Evolutionary conservation across 2,888 invertebrate genomes (phyloP), one percentile per base, ranked within the genome.

Genomic region (Apamea anceps): DNA sequence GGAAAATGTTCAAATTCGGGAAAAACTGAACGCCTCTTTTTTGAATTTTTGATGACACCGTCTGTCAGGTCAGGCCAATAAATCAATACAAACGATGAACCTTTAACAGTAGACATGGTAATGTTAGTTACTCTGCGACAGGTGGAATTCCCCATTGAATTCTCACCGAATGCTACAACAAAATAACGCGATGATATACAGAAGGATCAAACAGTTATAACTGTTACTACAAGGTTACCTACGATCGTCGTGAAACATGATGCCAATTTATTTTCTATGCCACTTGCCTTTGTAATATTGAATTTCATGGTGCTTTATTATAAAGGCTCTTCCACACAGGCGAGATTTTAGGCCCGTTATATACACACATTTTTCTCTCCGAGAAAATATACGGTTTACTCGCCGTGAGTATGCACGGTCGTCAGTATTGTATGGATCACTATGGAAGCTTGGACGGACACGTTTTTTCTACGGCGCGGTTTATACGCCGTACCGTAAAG

Each of bases 51-150:
- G 28, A 15, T 62, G 62, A 28, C 62, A 28, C 37, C 15, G 62
- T 28, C 15, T 6, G 15, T 62, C n/a, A 6, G 28, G 62, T 28
- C 28, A 28, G 13, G 13, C n/a, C 4, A 60, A 15, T 25, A 28
- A 77, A 67, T 77, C 60, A 67, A 76, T 78, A 78, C 4, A 48
- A 48, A 18, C 28, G 3, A 51, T 77, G 21, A 57, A 57, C 57
- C 25, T 57, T 4, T 37, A 28, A 45, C 37, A 48, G 12, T n/a
- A 21, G 1, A 48, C 3, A 28, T 62, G 28, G 51, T 28, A 66
- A 76, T 66, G 45, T 25, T 57, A 57, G 25, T 25, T 57, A 25
- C 3, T 12, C 25, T 57, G 57, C 25, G 10, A 51, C 79, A 67
- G n/a, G 10, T 73, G 73, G n/a, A 15, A 32, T n/a, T n/a, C 10